A percentile compares a stretch with the other conserved stretches of the same genome.
Evolutionary conservation across 2,797 vertebrate species (phyloP).

Genomic region (Fringilla coelebs): DNA sequence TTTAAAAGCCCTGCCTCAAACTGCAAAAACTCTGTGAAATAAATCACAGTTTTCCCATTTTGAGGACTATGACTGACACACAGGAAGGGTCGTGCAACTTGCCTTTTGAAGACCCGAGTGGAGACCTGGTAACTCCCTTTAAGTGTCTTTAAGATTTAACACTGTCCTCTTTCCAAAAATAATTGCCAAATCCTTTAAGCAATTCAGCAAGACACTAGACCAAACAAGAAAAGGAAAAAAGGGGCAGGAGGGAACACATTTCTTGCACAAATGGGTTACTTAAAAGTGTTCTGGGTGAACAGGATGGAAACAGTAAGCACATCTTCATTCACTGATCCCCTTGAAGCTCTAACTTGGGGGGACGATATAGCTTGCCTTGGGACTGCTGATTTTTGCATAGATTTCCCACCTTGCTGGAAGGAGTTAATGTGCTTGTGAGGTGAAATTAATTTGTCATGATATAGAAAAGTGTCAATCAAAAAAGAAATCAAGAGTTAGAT

Average conservation of each 20-base stretch:
- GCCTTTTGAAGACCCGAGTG: background rate
- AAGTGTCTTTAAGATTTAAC: background rate
- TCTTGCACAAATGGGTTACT: background rate
- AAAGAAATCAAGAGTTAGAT: background rate
- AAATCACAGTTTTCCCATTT: background rate
- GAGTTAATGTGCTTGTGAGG: background rate
- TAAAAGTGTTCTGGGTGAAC: background rate
- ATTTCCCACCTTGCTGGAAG: background rate
- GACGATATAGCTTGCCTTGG: background rate
- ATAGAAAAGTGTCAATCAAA: background rate
- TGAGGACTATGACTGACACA: background rate
- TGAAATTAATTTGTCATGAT: background rate
- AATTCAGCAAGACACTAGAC: background rate
- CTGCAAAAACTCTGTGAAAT: background rate
- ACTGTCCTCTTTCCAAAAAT: background rate
- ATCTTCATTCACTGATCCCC: background rate
- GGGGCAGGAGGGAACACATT: background rate
- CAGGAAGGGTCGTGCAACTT: background rate
- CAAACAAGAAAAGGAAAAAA: background rate
- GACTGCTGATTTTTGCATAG: background rate
- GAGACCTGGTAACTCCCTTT: background rate
- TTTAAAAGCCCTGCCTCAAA: background rate
- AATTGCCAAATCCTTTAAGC: background rate
- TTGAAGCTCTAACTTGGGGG: background rate
- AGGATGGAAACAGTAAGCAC: background rate